These are phyloP conservation scores for Calonectris borealis DNA, from an alignment of 2,113 vertebrate genomes.

Conservation along the genomic window DNA sequence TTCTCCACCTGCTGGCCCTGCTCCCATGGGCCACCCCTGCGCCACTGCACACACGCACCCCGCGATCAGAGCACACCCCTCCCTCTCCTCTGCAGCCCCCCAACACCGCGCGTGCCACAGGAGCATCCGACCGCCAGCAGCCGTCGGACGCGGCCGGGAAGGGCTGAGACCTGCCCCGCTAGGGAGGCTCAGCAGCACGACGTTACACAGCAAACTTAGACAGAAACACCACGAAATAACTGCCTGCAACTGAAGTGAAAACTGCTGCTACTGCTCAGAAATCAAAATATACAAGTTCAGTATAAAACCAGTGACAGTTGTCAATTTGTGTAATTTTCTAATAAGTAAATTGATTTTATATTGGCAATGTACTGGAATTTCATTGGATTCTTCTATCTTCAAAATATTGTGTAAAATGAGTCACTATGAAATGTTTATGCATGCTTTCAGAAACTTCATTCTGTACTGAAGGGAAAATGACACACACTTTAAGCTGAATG, in stretches of 20 bases:
- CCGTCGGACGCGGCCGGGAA: fast-evolving
- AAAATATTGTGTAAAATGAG: neutral
- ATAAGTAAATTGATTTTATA: neutral
- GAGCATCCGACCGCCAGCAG: neutral
- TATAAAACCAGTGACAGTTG: neutral
- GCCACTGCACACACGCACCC: neutral
- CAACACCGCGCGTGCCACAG: neutral
- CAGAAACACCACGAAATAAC: neutral
- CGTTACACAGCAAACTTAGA: neutral
- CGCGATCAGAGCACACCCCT: neutral
- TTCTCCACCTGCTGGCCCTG: neutral
- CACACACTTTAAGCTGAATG: neutral
- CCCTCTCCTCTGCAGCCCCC: neutral
- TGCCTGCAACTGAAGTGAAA: neutral
- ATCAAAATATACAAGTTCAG: neutral
- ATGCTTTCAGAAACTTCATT: neutral
- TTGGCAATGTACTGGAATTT: neutral
- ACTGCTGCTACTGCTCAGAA: neutral
- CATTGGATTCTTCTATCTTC: neutral
- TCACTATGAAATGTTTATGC: neutral
- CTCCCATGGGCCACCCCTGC: neutral
- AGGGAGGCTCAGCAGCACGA: neutral
- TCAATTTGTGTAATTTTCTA: neutral
- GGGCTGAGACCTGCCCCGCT: neutral
- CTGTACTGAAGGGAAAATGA: neutral